Percentiles rank a stretch among this genome's conserved stretches.
Conservation (phyloP, 1,140 invertebrate species). For the silkworm (Bombyx mori) region ASM3026992v2 NC_085116.1:17279501-17280000, state of each 20-base stretch:
- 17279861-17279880: too few relatives aligned
- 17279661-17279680: constrained; percentile 8
- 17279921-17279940: too few relatives aligned
- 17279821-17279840: constrained; percentile 7
- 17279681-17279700: constrained; percentile 7
- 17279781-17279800: background rate
- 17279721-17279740: constrained; percentile 7
- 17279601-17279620: constrained; percentile 8
- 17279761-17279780: too few relatives aligned
- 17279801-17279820: constrained; percentile 7
- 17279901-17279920: too few relatives aligned
- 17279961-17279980: too few relatives aligned
- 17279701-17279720: constrained; percentile 8
- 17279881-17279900: too few relatives aligned
- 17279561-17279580: too few relatives aligned
- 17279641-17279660: constrained; percentile 8
- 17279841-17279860: background rate
- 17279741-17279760: background rate
- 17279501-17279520: too few relatives aligned
- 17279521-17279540: too few relatives aligned
- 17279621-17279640: constrained; percentile 7
- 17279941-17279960: too few relatives aligned
- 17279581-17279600: constrained; percentile 3
- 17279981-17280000: too few relatives aligned
- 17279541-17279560: too few relatives aligned